These are phyloP conservation scores for Lasioglossum pauxillum DNA, from an alignment of 2,888 invertebrate genomes.

Conservation along the genomic window DNA sequence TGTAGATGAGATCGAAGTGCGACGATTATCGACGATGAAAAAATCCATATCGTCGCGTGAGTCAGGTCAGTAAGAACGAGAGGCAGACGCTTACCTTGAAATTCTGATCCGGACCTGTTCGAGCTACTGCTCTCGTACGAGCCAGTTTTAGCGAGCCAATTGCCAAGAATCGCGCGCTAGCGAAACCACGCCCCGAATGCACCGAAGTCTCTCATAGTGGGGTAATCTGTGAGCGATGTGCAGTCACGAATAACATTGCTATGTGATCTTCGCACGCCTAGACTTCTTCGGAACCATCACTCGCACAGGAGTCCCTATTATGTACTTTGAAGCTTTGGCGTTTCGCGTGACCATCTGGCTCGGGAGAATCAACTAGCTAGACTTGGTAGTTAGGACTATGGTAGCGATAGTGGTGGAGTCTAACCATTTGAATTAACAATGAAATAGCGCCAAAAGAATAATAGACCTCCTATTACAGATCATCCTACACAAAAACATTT, in stretches of 20 bases:
- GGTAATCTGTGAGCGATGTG: neutral
- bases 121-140: neutral
- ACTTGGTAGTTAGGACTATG: neutral
- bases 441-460: no score
- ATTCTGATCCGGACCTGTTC: slow-evolving; percentile 4
- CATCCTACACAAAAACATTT: no score
- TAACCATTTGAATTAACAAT: no score
- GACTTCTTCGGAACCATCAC: neutral
- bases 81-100: slow-evolving; percentile 1
- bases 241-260: neutral
- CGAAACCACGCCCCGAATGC: neutral
- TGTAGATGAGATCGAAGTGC: neutral
- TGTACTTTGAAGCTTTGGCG: neutral
- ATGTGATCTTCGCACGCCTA: neutral
- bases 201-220: neutral
- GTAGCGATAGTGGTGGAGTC: neutral
- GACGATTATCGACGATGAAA: neutral
- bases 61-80: neutral
- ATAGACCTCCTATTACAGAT: no score
- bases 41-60: slow-evolving; percentile 3
- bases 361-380: neutral
- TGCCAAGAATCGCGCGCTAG: slow-evolving; percentile 4
- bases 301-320: neutral
- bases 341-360: neutral
- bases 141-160: slow-evolving; percentile 2